A percentile compares a stretch with the other conserved stretches of the same genome.
Conservation (phyloP, 2,888 invertebrate species). For the Zaprionus lineosus region DNA sequence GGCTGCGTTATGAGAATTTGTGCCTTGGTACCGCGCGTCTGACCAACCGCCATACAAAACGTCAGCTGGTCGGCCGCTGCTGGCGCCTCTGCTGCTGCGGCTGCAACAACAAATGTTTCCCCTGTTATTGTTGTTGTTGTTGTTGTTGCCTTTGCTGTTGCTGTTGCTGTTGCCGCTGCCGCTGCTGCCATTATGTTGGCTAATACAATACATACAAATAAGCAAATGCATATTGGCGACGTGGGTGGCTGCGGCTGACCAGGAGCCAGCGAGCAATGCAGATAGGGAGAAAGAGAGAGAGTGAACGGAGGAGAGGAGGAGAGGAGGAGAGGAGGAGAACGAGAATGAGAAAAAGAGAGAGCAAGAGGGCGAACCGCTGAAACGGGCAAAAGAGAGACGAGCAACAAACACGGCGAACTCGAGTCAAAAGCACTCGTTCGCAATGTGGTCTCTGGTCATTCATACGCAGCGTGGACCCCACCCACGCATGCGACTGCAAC, state of each 20-base stretch:
- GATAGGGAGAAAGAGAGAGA: not conserved
- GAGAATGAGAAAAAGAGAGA: not conserved
- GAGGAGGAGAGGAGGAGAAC: not conserved
- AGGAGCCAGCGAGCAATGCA: conserved; percentile 2
- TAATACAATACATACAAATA: conserved; percentile 76
- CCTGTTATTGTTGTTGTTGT: conserved; percentile 32
- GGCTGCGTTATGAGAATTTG: conserved; percentile 65
- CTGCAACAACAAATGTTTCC: too few species aligned
- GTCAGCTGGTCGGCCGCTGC: too few species aligned
- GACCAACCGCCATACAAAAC: conserved; percentile 20
- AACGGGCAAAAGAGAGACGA: conserved; percentile 5
- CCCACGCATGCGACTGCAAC: conserved; percentile 45
- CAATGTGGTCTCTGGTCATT: conserved; percentile 73
- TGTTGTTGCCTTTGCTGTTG: conserved; percentile 65
- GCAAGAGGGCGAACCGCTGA: too few species aligned
- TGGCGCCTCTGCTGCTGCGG: not conserved
- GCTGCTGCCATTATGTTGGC: conserved; percentile 69
- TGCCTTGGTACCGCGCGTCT: conserved; percentile 12
- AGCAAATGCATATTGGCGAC: conserved; percentile 55
- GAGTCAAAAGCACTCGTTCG: conserved; percentile 71
- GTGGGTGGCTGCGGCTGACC: conserved; percentile 28
- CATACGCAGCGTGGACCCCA: conserved; percentile 64
- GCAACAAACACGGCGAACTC: conserved; percentile 28
- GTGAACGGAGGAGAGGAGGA: not conserved
- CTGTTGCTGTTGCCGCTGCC: conserved; percentile 41